phyloP scores from a whole-genome alignment of 1,140 invertebrate species.

The Antheraea mylitta region DNA sequence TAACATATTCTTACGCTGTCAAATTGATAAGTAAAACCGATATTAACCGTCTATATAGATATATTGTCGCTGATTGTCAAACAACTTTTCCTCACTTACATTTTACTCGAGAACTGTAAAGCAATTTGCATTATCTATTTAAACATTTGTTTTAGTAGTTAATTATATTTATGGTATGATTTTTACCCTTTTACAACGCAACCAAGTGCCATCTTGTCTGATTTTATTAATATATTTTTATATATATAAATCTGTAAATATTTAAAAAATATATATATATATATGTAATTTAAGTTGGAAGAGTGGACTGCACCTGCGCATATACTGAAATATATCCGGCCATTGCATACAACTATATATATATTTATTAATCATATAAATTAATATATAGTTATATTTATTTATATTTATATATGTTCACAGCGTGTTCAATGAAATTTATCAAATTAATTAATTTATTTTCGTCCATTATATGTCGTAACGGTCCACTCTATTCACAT shows the following conservation, averaged over 20 bases:
- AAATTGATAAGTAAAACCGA: neutral
- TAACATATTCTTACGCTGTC: no score
- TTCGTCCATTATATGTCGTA: conserved; percentile 42
- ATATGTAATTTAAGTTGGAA: conserved; percentile 38
- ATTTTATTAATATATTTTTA: conserved; percentile 67
- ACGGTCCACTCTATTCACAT: conserved; percentile 55
- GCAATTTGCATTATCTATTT: neutral
- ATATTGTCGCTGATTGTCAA: neutral
- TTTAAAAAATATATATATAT: conserved; percentile 36
- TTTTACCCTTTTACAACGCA: conserved; percentile 52
- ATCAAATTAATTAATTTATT: conserved; percentile 40
- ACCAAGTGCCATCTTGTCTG: conserved; percentile 72
- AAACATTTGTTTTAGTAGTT: neutral
- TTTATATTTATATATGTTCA: conserved; percentile 19
- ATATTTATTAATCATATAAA: neutral
- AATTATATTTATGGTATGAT: neutral
- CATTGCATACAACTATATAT: conserved; percentile 38
- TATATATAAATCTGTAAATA: conserved; percentile 67
- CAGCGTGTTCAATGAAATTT: conserved; percentile 31
- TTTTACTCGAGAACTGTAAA: neutral
- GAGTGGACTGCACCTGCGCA: conserved; percentile 48
- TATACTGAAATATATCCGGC: conserved; percentile 54
- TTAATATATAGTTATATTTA: conserved; percentile 12
- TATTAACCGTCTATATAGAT: neutral
- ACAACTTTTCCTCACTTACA: neutral